Evolutionary conservation across 2,888 invertebrate species (phyloP).

Genomic region (Spodoptera exigua): DNA sequence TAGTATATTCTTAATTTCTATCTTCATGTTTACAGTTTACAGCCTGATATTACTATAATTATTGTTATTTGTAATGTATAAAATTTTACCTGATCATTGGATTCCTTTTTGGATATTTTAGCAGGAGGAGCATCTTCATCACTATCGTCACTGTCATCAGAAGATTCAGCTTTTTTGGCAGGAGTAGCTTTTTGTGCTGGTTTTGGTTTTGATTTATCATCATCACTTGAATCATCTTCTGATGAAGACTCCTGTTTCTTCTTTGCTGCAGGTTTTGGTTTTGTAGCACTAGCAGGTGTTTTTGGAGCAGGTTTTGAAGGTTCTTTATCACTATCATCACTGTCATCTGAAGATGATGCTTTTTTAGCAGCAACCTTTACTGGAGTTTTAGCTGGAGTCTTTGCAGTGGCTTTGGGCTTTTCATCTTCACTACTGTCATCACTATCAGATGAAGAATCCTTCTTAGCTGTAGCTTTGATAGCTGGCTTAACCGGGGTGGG

Average conservation of each 20-base stretch:
- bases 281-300: slow-evolving; percentile 57
- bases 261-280: slow-evolving; percentile 51
- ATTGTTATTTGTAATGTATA: neutral
- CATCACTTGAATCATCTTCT: slow-evolving; percentile 65
- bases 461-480: slow-evolving; percentile 53
- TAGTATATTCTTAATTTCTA: too few relatives aligned
- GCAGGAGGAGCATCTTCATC: slow-evolving; percentile 68
- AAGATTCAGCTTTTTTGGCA: slow-evolving; percentile 68
- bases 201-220: slow-evolving; percentile 64
- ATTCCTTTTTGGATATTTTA: slow-evolving; percentile 66
- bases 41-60: too few relatives aligned
- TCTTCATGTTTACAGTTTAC: too few relatives aligned
- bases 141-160: slow-evolving; percentile 68
- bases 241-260: slow-evolving; percentile 55
- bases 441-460: slow-evolving; percentile 68
- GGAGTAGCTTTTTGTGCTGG: slow-evolving; percentile 56
- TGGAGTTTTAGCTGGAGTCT: slow-evolving; percentile 53
- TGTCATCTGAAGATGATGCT: slow-evolving; percentile 75
- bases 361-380: slow-evolving; percentile 57
- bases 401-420: slow-evolving; percentile 55
- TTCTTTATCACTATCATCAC: slow-evolving; percentile 78
- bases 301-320: slow-evolving; percentile 63
- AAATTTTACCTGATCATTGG: slow-evolving; percentile 61
- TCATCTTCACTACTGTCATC: slow-evolving; percentile 76
- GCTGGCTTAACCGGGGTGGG: slow-evolving; percentile 62